A percentile compares a stretch with the other conserved stretches of the same genome.
phyloP scores from a whole-genome alignment of 2,797 vertebrate species.

The Scarus forsteni region DNA sequence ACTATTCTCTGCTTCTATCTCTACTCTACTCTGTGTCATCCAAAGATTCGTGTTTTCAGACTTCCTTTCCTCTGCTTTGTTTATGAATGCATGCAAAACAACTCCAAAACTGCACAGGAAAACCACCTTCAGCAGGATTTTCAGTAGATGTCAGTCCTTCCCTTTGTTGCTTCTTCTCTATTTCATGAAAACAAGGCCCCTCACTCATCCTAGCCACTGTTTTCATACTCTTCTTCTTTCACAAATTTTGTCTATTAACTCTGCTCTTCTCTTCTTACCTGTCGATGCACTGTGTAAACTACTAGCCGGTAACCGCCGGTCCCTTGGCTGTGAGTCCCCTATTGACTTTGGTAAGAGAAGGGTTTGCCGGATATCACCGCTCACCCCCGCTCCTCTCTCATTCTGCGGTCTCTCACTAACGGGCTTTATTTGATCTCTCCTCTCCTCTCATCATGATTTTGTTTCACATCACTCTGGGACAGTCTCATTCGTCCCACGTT shows the following conservation, averaged over 20 bases:
- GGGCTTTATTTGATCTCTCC: slow-evolving; percentile 36
- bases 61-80: slow-evolving; percentile 37
- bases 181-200: slow-evolving; percentile 30
- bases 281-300: slow-evolving; percentile 77
- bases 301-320: slow-evolving; percentile 84
- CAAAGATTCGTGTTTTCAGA: background rate
- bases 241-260: slow-evolving; percentile 66
- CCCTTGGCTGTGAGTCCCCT: slow-evolving; percentile 85
- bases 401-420: slow-evolving; percentile 62
- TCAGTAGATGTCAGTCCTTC: slow-evolving; percentile 14
- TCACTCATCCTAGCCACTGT: slow-evolving; percentile 37
- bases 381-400: slow-evolving; percentile 44
- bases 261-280: slow-evolving; percentile 78
- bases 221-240: slow-evolving; percentile 48
- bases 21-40: background rate
- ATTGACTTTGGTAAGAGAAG: slow-evolving; percentile 86
- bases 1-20: background rate
- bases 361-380: slow-evolving; percentile 57
- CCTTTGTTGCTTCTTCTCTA: slow-evolving; percentile 32
- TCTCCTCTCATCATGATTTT: slow-evolving; percentile 49
- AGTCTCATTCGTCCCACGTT: slow-evolving; percentile 24
- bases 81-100: slow-evolving; percentile 45
- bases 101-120: slow-evolving; percentile 7
- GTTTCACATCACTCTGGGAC: slow-evolving; percentile 43
- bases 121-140: slow-evolving; percentile 21